Evolutionary conservation across 2,888 invertebrate genomes (phyloP).

Genomic region (Caenorhabditis sulstoni): DNA sequence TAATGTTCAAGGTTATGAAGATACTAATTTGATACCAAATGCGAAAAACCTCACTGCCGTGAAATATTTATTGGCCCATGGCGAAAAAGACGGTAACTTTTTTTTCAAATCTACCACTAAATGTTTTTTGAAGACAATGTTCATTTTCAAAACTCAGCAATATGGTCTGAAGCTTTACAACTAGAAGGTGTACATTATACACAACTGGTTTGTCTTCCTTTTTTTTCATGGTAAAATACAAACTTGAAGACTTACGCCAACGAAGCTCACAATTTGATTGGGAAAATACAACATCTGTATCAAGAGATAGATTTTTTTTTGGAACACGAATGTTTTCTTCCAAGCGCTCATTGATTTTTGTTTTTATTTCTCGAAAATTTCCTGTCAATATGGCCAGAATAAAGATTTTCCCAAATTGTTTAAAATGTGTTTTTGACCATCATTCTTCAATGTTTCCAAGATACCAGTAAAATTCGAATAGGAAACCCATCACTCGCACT

Average conservation of each 20-base stretch:
- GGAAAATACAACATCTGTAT: slow-evolving; percentile 46
- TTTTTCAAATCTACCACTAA: background rate
- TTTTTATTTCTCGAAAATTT: background rate
- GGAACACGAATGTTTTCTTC: slow-evolving; percentile 51
- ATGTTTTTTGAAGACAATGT: slow-evolving; percentile 85
- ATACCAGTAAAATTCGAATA: too few species aligned
- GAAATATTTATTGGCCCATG: slow-evolving; percentile 92
- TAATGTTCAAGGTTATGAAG: slow-evolving; percentile 85
- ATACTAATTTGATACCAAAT: slow-evolving; percentile 59
- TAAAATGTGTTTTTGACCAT: too few species aligned
- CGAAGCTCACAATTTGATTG: slow-evolving; percentile 44
- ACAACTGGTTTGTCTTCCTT: slow-evolving; percentile 86
- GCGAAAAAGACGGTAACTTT: slow-evolving; percentile 88
- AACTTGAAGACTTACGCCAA: slow-evolving; percentile 52
- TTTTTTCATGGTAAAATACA: too few species aligned
- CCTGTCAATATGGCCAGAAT: background rate
- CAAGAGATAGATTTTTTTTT: slow-evolving; percentile 50
- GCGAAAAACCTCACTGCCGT: slow-evolving; percentile 87
- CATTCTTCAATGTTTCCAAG: too few species aligned
- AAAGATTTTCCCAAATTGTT: too few species aligned
- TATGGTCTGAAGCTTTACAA: slow-evolving; percentile 89
- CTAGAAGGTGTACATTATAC: slow-evolving; percentile 91
- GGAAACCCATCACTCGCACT: too few species aligned
- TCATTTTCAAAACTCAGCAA: slow-evolving; percentile 94
- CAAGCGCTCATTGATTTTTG: slow-evolving; percentile 12